Percentiles rank a stretch among this genome's conserved stretches.
Evolutionary conservation across 2,888 invertebrate genomes (phyloP).

Genomic region (Lamellibrachia columna): DNA sequence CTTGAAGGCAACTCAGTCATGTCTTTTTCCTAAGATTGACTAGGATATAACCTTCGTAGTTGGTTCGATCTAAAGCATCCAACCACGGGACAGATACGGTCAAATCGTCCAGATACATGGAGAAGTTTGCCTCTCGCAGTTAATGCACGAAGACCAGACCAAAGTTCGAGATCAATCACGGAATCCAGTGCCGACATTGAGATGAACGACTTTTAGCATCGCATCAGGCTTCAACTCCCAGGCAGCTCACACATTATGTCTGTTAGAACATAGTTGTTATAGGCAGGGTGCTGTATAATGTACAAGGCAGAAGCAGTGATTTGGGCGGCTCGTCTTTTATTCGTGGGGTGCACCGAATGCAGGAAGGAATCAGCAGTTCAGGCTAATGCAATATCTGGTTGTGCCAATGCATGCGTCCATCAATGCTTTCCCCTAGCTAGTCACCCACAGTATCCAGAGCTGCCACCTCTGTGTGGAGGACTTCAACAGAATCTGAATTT

Average conservation of each 20-base stretch:
- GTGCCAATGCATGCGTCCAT: neutral
- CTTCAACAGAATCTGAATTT: too few relatives aligned
- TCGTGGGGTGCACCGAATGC: neutral
- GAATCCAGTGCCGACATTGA: too few relatives aligned
- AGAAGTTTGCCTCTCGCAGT: too few relatives aligned
- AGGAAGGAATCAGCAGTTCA: slow-evolving; percentile 18
- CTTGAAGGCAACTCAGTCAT: too few relatives aligned
- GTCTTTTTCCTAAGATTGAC: too few relatives aligned
- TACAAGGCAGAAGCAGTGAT: neutral
- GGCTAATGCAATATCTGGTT: neutral
- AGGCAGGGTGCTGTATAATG: neutral
- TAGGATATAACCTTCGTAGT: too few relatives aligned
- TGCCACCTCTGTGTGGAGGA: neutral
- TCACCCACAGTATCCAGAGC: slow-evolving; percentile 6
- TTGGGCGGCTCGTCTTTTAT: neutral
- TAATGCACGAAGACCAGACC: too few relatives aligned
- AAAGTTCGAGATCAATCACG: too few relatives aligned
- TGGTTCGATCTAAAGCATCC: too few relatives aligned
- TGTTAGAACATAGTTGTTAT: neutral
- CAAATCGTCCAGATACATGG: too few relatives aligned
- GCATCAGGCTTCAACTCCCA: neutral
- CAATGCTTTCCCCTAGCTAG: neutral
- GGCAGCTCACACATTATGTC: neutral
- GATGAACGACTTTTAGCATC: too few relatives aligned
- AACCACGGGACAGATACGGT: too few relatives aligned